Base-by-base conservation (phyloP, 2,888 invertebrate genomes). In the Melieria omissa region DNA sequence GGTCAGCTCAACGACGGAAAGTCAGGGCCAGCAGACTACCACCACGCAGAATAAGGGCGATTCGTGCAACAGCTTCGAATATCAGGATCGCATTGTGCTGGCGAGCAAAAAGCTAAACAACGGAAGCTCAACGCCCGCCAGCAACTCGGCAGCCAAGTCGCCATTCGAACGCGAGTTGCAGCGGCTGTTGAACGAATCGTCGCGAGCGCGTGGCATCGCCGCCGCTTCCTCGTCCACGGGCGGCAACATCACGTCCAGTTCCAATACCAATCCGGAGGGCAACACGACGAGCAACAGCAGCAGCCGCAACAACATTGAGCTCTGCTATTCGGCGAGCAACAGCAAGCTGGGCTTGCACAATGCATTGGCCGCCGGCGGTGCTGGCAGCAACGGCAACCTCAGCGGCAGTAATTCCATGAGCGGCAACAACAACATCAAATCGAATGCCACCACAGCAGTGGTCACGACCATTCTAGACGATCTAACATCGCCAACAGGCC, bases 81-180 rank as follows among this genome's bases (percentile, higher is more conserved):
- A 90, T 80, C 88, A 90, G 44, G 88, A 90, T 71, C 78, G 81
- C 12, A 70, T 78, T 10, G 72, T 65, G 9, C 75, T 74, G 7
- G 63, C 70, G 0, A 71, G 67, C 41, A 60, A 65, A 44, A 73
- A 73, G 55, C 67, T 65, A 12, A 75, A 71, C 54, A 61, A 45
- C 9, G 65, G 57, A 47, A 58, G 65, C 8, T 49, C 47, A 45
- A 66, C 72, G 45, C 58, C 73, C 29, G 73, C 64, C 5, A 76
- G 74, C 65, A 76, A 75, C 67, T 72, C 76, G 85, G 75, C 88
- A 88, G 67, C 88, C n/a, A 87, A 87, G 75, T 91, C 91, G 68
- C 93, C 93, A 41, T 94, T 94, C 83, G 94, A 94, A 88, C 89
- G 93, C 81, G 93, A 94, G 85, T 92, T 94, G 78, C 93, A 93